phyloP scores from a whole-genome alignment of 2,888 invertebrate species.

The Idaea aversata region DNA sequence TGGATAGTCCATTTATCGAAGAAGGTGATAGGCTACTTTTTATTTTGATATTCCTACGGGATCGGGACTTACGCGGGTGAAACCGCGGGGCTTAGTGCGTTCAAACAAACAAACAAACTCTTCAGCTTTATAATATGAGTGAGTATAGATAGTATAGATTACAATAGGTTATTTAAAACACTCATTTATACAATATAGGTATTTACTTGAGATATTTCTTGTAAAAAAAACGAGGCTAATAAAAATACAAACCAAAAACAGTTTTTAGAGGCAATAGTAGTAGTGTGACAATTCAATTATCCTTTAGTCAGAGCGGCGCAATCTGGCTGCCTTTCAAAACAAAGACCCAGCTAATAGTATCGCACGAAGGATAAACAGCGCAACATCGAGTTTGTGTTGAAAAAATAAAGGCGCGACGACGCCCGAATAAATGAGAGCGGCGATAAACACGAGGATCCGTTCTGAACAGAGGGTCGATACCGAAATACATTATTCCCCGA shows the following conservation, averaged over 20 bases:
- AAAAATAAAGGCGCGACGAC: constrained; percentile 79
- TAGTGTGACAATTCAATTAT: constrained; percentile 70
- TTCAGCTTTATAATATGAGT: no score
- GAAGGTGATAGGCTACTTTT: no score
- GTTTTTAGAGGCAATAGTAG: constrained; percentile 39
- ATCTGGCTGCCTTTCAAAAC: constrained; percentile 71
- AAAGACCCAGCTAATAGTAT: constrained; percentile 73
- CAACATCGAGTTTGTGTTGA: constrained; percentile 71
- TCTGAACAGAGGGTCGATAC: constrained; percentile 76
- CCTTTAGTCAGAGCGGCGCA: constrained; percentile 59
- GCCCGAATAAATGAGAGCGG: constrained; percentile 78
- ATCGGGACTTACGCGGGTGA: no score
- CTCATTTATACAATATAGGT: no score
- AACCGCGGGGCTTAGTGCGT: no score
- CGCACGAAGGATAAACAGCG: constrained; percentile 69
- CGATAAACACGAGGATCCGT: constrained; percentile 80
- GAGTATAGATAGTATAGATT: no score
- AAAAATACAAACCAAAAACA: constrained; percentile 33
- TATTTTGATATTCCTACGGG: no score
- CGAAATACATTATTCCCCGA: constrained; percentile 80
- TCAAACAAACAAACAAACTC: no score
- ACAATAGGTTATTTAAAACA: background rate
- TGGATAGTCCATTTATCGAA: no score
- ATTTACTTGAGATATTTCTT: no score
- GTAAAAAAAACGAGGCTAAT: constrained; percentile 11